phyloP scores from a whole-genome alignment of 2,888 invertebrate genomes.

The Teleiodes luculella region DNA sequence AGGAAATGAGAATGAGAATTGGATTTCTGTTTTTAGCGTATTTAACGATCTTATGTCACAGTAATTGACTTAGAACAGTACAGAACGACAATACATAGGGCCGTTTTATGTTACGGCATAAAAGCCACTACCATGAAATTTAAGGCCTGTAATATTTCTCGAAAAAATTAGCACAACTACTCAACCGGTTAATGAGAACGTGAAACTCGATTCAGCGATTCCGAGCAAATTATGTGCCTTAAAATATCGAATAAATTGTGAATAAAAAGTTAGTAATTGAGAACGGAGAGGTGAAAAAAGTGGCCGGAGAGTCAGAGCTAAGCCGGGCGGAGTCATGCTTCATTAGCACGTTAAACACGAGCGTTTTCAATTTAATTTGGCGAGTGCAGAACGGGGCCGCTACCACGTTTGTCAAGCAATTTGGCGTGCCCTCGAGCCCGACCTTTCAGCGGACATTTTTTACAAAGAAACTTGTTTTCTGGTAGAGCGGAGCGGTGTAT shows the following conservation, averaged over 20 bases:
- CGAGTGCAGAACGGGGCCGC: conserved; percentile 38
- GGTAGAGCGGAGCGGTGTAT: conserved; percentile 51
- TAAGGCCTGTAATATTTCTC: conserved; percentile 58
- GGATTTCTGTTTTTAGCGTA: conserved; percentile 27
- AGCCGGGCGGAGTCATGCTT: conserved; percentile 57
- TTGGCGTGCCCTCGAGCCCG: conserved; percentile 30
- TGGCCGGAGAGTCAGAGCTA: conserved; percentile 43
- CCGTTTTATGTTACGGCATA: conserved; percentile 56
- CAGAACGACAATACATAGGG: conserved; percentile 40
- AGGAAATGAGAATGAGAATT: conserved; percentile 14
- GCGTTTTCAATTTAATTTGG: conserved; percentile 62
- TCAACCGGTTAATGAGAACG: conserved; percentile 74
- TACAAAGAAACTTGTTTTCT: conserved; percentile 51
- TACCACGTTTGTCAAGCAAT: conserved; percentile 37
- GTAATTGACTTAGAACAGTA: conserved; percentile 46
- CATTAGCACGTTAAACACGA: conserved; percentile 68
- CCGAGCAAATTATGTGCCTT: conserved; percentile 64
- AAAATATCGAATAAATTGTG: conserved; percentile 60
- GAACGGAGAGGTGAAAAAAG: conserved; percentile 58
- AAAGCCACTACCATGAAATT: conserved; percentile 64
- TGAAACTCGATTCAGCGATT: conserved; percentile 63
- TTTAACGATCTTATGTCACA: conserved; percentile 51
- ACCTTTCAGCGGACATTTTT: conserved; percentile 44
- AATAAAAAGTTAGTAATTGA: conserved; percentile 57
- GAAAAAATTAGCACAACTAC: conserved; percentile 73